These are phyloP conservation scores for Pleuronectes platessa DNA, from an alignment of 2,113 vertebrate species.

Conservation along the genomic window DNA sequence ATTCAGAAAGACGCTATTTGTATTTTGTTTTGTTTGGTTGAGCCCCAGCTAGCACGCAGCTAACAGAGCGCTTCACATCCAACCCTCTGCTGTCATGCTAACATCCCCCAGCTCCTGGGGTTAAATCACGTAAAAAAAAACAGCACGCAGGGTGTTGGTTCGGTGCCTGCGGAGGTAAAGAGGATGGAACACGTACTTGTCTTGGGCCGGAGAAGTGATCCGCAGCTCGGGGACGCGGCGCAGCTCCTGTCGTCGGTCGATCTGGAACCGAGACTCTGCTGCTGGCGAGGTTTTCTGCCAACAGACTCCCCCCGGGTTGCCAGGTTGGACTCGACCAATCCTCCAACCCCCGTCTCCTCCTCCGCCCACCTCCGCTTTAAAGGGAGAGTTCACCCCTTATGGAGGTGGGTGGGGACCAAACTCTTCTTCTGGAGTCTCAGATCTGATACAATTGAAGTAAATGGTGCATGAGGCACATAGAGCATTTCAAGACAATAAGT, in stretches of 20 bases:
- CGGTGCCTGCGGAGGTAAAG: rapidly evolving
- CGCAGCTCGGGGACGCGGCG: slow-evolving; percentile 47
- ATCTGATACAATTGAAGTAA: too few relatives aligned
- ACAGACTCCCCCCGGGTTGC: slow-evolving; percentile 56
- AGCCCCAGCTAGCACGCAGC: slow-evolving; percentile 40
- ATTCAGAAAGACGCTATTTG: not conserved
- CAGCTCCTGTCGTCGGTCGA: slow-evolving; percentile 43
- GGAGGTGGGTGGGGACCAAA: too few relatives aligned
- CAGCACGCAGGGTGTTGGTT: too few relatives aligned
- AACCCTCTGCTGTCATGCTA: slow-evolving; percentile 25
- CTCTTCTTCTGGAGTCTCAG: too few relatives aligned
- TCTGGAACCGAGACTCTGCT: slow-evolving; percentile 55
- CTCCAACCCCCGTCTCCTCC: not conserved
- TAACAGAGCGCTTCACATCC: slow-evolving; percentile 49
- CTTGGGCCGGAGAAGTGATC: slow-evolving; percentile 22
- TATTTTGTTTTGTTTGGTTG: not conserved
- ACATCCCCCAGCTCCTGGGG: slow-evolving; percentile 9
- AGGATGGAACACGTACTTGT: slow-evolving; percentile 52
- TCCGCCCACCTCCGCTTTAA: slow-evolving; percentile 10
- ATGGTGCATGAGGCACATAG: too few relatives aligned
- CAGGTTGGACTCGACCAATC: slow-evolving; percentile 37
- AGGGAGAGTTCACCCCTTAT: not conserved
- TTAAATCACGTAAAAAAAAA: too few relatives aligned
- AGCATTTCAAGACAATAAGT: too few relatives aligned
- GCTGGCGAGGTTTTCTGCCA: slow-evolving; percentile 57